Conservation (phyloP, 2,797 vertebrate genomes). For the Echiichthys vipera region DNA sequence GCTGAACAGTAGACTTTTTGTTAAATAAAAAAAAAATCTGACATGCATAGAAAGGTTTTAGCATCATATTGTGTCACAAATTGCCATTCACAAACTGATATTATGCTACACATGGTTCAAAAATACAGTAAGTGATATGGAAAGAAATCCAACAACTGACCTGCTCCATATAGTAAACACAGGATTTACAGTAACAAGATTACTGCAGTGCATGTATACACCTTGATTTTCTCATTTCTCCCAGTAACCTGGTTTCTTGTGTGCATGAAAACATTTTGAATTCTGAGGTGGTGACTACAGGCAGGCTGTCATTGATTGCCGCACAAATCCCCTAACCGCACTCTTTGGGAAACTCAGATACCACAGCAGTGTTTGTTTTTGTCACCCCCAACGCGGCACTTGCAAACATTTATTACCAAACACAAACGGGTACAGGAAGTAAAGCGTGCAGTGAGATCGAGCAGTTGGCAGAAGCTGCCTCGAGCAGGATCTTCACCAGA, state of each 20-base stretch:
- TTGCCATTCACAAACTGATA: slow-evolving; percentile 30
- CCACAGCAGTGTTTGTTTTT: slow-evolving; percentile 70
- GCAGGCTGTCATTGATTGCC: slow-evolving; percentile 54
- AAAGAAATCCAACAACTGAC: slow-evolving; percentile 23
- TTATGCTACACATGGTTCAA: slow-evolving; percentile 24
- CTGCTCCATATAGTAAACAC: slow-evolving; percentile 25
- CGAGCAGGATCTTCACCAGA: slow-evolving; percentile 69
- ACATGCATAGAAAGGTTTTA: slow-evolving; percentile 1
- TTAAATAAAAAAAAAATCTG: slow-evolving; percentile 6
- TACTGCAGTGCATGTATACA: slow-evolving; percentile 19
- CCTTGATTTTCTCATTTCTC: slow-evolving; percentile 22
- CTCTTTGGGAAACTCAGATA: slow-evolving; percentile 55
- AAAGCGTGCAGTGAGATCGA: slow-evolving; percentile 51
- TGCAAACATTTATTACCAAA: slow-evolving; percentile 65
- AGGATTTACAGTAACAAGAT: slow-evolving; percentile 27
- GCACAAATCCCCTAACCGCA: slow-evolving; percentile 48
- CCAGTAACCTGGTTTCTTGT: slow-evolving; percentile 12
- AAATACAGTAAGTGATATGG: slow-evolving; percentile 20
- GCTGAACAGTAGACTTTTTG: slow-evolving; percentile 11
- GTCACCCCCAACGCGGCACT: slow-evolving; percentile 55
- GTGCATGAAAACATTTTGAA: slow-evolving; percentile 27
- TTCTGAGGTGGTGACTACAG: slow-evolving; percentile 31
- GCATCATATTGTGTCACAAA: slow-evolving; percentile 28
- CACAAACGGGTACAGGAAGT: slow-evolving; percentile 46
- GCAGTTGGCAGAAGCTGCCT: slow-evolving; percentile 65